Evolutionary conservation across 2,113 vertebrate genomes (phyloP), one percentile per base, ranked within the genome.

Genomic region (Osmerus eperlanus): DNA sequence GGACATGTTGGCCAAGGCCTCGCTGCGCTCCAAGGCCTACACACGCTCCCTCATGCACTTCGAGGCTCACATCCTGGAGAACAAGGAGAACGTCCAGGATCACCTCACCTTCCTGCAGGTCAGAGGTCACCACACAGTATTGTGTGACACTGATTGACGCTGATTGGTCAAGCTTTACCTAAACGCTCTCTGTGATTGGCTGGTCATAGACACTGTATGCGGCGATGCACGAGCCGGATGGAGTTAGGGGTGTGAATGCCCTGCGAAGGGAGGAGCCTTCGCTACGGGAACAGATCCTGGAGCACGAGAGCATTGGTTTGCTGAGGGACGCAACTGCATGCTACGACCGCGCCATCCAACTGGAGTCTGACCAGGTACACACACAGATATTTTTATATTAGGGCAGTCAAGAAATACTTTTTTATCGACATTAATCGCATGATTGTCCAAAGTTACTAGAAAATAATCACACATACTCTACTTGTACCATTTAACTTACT

Each of bases 41-140:
- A 99, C 97, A 1, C 93, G 97, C 16, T 95, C 97, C 16, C 95
- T 99, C 66, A 99, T 98, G 97, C 96, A 99, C 87, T 99, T 99
- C 81, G 97, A 99, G 78, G 95, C 95, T 0, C 95, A 96, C 89
- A 96, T 98, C 81, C 91, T 91, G 63, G 96, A 99, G 88, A 97
- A 95, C 85, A 97, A 97, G 71, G 94, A 97, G 88, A 94, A 94
- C 83, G 94, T 99, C 85, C 96, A 97, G 85, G 95, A 96, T 71
- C 97, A 99, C 83, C 95, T 99, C 79, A 95, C 94, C 77, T 98
- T 99, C 92, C 89, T 99, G 80, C 97, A 99, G 95, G 97, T 99
- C 21, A 73, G 68, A 71, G 68, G 41, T 5, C 41, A 2, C 41
- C 41, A 11, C 41, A 47, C 41, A 12, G 41, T 5, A 47, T 23